Evolutionary conservation across 2,113 vertebrate species (phyloP), one percentile per base, ranked within the genome.

Genomic region (Orientallactaga bullata): DNA sequence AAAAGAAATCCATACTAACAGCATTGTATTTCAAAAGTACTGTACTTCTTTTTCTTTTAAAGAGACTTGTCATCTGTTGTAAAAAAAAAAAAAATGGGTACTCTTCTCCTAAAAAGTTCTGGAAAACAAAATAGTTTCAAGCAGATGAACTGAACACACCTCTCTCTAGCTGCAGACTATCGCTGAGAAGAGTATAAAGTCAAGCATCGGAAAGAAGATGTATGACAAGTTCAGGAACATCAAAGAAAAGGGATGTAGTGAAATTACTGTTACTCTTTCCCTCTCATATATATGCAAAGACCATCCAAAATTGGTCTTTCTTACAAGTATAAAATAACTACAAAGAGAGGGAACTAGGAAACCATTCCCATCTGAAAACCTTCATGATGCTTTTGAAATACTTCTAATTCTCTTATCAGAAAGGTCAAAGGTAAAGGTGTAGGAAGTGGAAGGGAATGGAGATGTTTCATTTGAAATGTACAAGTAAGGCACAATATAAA

Each of bases 401-500:
- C 95, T 95, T 98, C 97, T 91, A 97, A 97, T 93, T 97, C 94
- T 97, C 96, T 97, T 96, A 98, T 98, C 97, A 96, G 96, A 51
- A 97, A 97, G 97, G 92, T 97, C 97, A 89, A 97, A 97, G 96
- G 89, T 74, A 87, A 96, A 94, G 96, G 96, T 96, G 95, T 39
- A 96, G 97, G 83, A 90, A 97, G 88, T 97, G 97, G 94, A 94
- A 97, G 98, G 98, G 98, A 97, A 97, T 97, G 97, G 94, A 95
- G 90, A 98, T 93, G 87, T 88, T 97, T 97, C 95, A 96, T 98
- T 98, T 97, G 97, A 97, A 98, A 97, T 98, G 98, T 98, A 99
- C 98, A 98, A 98, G 98, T 98, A 99, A 99, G 98, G 98, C 98
- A 98, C 98, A 98, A 98, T 98, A 98, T 98, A 98, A 98, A 98